Evolutionary conservation across 2,797 vertebrate genomes (phyloP).

Genomic region (Adrianichthys oophorus): DNA sequence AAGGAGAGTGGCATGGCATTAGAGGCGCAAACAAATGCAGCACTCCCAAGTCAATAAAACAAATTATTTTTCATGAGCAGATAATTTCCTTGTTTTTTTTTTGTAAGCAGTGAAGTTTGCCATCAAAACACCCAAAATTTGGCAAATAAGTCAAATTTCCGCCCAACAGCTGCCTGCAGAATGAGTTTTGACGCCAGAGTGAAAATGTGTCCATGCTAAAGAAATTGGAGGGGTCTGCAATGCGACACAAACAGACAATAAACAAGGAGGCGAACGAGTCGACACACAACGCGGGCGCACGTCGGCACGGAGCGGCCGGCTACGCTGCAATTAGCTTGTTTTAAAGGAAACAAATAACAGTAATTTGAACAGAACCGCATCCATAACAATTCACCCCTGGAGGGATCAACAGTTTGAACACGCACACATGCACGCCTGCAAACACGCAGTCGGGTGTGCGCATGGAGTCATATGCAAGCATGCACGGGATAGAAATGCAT

Average conservation of each 20-base stretch:
- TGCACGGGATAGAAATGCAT: constrained; percentile 16
- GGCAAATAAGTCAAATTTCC: constrained; percentile 51
- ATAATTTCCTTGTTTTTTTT: constrained; percentile 26
- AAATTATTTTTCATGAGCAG: constrained; percentile 14
- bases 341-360: constrained; percentile 79
- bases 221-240: constrained; percentile 60
- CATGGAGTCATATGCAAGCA: constrained; percentile 32
- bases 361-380: constrained; percentile 72
- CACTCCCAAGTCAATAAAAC: not conserved
- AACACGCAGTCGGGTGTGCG: constrained; percentile 6
- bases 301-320: constrained; percentile 25
- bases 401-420: constrained; percentile 62
- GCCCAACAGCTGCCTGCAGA: constrained; percentile 56
- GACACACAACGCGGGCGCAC: constrained; percentile 10
- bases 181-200: constrained; percentile 45
- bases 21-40: not conserved
- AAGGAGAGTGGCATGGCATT: too few relatives aligned
- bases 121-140: constrained; percentile 4
- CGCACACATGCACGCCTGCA: constrained; percentile 14
- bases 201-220: constrained; percentile 65
- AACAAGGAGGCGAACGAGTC: constrained; percentile 60
- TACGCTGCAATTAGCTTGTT: constrained; percentile 80
- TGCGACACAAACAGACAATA: constrained; percentile 70
- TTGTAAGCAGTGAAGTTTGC: constrained; percentile 6
- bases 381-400: constrained; percentile 74